These are phyloP conservation scores for Melanogrammus aeglefinus DNA, from an alignment of 2,797 vertebrate genomes.

Conservation along the genomic window DNA sequence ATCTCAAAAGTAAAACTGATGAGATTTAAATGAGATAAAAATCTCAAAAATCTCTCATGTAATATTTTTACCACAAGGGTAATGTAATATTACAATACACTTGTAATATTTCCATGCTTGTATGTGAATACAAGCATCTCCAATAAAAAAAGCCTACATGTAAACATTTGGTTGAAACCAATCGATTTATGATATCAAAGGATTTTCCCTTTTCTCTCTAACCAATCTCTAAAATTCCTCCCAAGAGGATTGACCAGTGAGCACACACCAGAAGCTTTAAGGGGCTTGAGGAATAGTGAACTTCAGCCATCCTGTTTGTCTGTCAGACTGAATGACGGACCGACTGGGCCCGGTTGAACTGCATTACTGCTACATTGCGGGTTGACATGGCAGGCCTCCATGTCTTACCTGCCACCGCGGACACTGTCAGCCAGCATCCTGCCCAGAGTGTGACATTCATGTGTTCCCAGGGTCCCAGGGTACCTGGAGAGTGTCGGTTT, in stretches of 20 bases:
- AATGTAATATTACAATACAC: background rate
- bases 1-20: background rate
- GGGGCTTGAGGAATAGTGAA: background rate
- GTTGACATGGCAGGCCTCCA: constrained; percentile 37
- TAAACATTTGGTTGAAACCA: too few relatives aligned
- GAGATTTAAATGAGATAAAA: background rate
- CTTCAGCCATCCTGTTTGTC: background rate
- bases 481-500: constrained; percentile 85
- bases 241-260: background rate
- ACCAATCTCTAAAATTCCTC: background rate
- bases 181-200: background rate
- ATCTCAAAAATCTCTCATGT: background rate
- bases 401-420: constrained; percentile 89
- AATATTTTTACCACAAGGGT: background rate
- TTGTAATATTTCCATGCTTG: background rate
- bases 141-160: too few relatives aligned
- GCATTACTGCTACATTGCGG: background rate
- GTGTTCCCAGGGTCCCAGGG: constrained; percentile 87
- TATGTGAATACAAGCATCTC: background rate
- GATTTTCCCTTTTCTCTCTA: background rate
- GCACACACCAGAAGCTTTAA: background rate
- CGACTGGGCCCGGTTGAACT: background rate
- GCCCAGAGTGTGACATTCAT: constrained; percentile 86
- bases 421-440: constrained; percentile 84
- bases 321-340: background rate